These are phyloP conservation scores for Sciurus vulgaris DNA, from an alignment of 2,797 vertebrate genomes.

Conservation along the genomic window DNA sequence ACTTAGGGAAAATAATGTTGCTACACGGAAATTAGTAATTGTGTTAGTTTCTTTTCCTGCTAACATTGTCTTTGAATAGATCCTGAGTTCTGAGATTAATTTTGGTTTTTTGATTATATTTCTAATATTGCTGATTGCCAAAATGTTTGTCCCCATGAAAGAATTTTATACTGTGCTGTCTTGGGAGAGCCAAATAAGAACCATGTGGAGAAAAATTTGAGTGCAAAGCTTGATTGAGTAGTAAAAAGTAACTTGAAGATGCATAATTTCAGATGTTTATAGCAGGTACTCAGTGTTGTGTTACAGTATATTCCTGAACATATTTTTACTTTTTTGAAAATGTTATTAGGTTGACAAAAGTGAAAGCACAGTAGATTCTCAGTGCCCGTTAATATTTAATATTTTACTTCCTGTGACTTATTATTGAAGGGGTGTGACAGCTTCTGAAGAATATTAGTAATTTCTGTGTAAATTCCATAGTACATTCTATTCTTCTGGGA, in stretches of 20 bases:
- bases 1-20: conserved; percentile 96
- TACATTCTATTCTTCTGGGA: conserved; percentile 98
- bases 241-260: conserved; percentile 64
- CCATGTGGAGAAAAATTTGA: conserved; percentile 41
- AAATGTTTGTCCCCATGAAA: conserved; percentile 46
- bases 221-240: conserved; percentile 36
- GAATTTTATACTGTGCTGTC: conserved; percentile 15
- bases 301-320: conserved; percentile 44
- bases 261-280: conserved; percentile 27
- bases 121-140: conserved; percentile 54
- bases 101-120: conserved; percentile 18
- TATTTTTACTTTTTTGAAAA: conserved; percentile 57
- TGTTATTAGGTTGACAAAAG: conserved; percentile 19
- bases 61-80: background rate
- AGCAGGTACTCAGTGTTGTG: background rate
- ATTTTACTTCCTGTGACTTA: conserved; percentile 32
- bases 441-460: conserved; percentile 42
- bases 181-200: conserved; percentile 24
- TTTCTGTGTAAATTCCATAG: conserved; percentile 89
- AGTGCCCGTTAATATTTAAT: background rate
- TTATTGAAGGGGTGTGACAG: background rate
- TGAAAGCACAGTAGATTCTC: background rate
- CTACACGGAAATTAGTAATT: conserved; percentile 98
- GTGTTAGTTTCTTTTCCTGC: conserved; percentile 65
- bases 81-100: background rate